These are phyloP conservation scores for Trypoxylon attenuatum DNA, from an alignment of 2,888 invertebrate species.

Conservation along the genomic window DNA sequence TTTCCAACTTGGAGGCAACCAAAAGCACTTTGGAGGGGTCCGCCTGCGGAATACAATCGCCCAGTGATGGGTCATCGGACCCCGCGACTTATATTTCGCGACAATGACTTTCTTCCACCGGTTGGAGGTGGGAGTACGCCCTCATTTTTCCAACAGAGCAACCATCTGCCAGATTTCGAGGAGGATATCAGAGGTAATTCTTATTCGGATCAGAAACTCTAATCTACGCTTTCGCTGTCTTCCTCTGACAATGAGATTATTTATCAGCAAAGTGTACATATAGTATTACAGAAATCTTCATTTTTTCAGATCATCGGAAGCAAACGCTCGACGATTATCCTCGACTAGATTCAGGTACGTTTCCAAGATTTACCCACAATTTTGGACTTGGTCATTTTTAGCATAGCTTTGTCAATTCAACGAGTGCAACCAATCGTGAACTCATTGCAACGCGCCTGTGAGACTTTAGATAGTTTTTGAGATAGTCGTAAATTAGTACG, in stretches of 20 bases:
- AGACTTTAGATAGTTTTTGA: constrained; percentile 10
- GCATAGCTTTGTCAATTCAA: constrained; percentile 27
- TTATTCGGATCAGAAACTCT: neutral
- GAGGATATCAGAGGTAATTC: constrained; percentile 69
- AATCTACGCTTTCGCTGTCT: too few species aligned
- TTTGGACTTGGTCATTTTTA: too few species aligned
- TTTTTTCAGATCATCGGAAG: constrained; percentile 69
- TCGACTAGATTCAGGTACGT: constrained; percentile 71
- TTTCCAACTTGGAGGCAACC: constrained; percentile 67
- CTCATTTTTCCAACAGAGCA: constrained; percentile 69
- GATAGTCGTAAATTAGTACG: constrained; percentile 31
- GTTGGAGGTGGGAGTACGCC: constrained; percentile 50
- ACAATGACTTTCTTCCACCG: constrained; percentile 66
- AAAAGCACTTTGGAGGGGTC: constrained; percentile 67
- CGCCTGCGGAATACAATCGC: constrained; percentile 52
- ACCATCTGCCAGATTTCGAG: constrained; percentile 69
- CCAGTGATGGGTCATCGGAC: constrained; percentile 72
- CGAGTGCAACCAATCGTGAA: constrained; percentile 12
- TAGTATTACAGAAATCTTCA: neutral
- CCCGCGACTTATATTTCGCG: constrained; percentile 70
- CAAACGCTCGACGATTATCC: constrained; percentile 70
- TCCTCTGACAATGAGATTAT: too few species aligned
- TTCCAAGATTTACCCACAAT: too few species aligned
- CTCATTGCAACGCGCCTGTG: constrained; percentile 13
- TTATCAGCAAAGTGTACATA: neutral